A percentile compares a stretch with the other conserved stretches of the same genome.
phyloP scores from a whole-genome alignment of 2,888 invertebrate species.

The Holacanthella duospinosa region DNA sequence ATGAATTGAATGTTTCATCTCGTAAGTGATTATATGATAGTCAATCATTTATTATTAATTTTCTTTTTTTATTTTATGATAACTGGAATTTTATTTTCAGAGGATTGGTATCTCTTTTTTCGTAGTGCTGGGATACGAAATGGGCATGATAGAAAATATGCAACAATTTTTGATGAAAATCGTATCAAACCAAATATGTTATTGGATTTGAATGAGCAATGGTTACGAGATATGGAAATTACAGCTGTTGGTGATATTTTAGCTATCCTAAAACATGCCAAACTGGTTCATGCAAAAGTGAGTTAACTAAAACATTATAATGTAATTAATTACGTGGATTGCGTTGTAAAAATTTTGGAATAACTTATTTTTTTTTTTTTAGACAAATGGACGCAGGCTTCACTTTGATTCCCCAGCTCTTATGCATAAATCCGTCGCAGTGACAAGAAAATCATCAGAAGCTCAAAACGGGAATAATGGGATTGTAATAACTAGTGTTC shows the following conservation, averaged over 20 bases:
- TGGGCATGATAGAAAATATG: not conserved
- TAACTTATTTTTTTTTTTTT: not conserved
- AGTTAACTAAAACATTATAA: not conserved
- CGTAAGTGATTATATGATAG: not conserved
- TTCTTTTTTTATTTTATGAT: not conserved
- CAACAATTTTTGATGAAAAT: conserved; percentile 1
- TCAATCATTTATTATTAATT: not conserved
- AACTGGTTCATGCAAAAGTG: not conserved
- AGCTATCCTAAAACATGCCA: not conserved
- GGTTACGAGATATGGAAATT: not conserved
- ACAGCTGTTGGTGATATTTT: not conserved
- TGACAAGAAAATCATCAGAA: not conserved
- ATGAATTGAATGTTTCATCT: not conserved
- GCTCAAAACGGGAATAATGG: not conserved
- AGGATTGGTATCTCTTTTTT: not conserved
- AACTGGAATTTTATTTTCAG: no score
- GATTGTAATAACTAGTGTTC: not conserved
- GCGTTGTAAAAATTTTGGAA: not conserved
- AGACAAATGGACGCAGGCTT: not conserved
- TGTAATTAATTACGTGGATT: not conserved
- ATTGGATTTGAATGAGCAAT: not conserved
- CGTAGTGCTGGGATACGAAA: not conserved
- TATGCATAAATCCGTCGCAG: not conserved
- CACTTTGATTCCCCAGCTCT: not conserved
- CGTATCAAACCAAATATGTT: not conserved